Evolutionary conservation across 2,113 vertebrate species (phyloP), one percentile per base, ranked within the genome.

Genomic region (Mixornis gularis): DNA sequence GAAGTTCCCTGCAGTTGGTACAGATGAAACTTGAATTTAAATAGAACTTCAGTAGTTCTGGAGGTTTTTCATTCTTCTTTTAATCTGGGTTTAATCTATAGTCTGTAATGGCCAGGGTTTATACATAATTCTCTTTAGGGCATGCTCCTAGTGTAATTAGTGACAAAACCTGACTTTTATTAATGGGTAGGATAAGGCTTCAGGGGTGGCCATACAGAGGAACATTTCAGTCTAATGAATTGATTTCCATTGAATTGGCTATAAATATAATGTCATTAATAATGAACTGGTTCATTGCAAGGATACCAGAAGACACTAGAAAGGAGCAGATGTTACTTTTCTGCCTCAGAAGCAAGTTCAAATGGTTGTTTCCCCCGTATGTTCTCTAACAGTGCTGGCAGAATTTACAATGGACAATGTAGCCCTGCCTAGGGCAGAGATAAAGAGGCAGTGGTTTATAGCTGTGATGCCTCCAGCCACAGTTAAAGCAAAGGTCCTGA

Each of bases 211-310:
- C 58, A 55, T 69, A 48, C 9, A 52, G 68, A 34, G 91, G 63
- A 87, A 66, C 30, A 76, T 77, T 68, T 81, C 87, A 93, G 77
- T 40, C n/a, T 92, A 94, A 95, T 87, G 43, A 96, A 96, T 52
- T 85, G 63, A 89, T 87, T 95, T 77, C 71, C 71, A 77, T 26
- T 82, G 74, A 89, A 87, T 60, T 87, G 2, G n/a, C 66, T 96
- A 93, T 94, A 93, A 94, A 96, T 96, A 85, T 66, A 79, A 55
- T 90, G 64, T n/a, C 4, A 19, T 91, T 93, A 92, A 91, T 85
- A 93, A 96, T 89, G 18, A 87, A 91, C 52, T 55, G 19, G 12
- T 55, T 87, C 84, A 73, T 87, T 72, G 53, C 81, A 77, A 82
- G 32, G 43, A 32, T 82, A 87, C 16, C 51, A 76, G 55, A 55